Base-by-base conservation (phyloP, 2,113 vertebrate genomes). In the Pungitius pungitius region DNA sequence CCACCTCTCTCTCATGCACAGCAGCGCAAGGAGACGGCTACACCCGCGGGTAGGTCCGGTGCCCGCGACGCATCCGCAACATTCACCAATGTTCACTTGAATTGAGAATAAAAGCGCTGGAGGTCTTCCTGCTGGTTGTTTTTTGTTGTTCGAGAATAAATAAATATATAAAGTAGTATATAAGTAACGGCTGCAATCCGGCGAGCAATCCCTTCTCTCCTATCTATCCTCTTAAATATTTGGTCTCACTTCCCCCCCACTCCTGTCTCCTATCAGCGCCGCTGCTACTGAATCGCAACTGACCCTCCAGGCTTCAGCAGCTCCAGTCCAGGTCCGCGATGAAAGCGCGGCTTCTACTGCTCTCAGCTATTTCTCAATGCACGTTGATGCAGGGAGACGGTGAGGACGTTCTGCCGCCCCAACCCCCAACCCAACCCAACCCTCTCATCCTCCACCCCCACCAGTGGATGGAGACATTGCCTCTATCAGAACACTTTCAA, bases 371-470 rank as follows among this genome's bases (percentile, higher is more conserved):
- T 63, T 67, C 62, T 87, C 70, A 76, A 11, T 68, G 81, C 83
- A 47, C 67, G 45, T 68, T 33, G 75, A 85, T 22, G 80, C 61
- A 54, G 74, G 70, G 73, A 84, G 73, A 78, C 57, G 73, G 82
- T 85, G 74, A 87, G 89, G 89, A 91, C 86, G 82, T 80, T 83
- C 73, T 72, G 77, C 82, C 84, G 82, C 83, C 85, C 85, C 59
- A 80, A 67, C 3, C 61, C 22, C 45, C 49, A 27, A 14, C 33
- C 58, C 60, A 15, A 37, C 73, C 6, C 47, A 52, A 10, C 47
- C 20, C 14, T 4, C 45, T 20, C 45, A 3, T 1, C 49, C n/a
- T 24, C 3, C 22, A 20, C 1, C 72, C 26, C 20, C n/a, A 52
- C 15, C 68, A 76, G 6, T 42, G 42, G 30, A 10, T 7, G 24